Conservation (phyloP, 2,888 invertebrate species). For the Tetragonula carbonaria region DNA sequence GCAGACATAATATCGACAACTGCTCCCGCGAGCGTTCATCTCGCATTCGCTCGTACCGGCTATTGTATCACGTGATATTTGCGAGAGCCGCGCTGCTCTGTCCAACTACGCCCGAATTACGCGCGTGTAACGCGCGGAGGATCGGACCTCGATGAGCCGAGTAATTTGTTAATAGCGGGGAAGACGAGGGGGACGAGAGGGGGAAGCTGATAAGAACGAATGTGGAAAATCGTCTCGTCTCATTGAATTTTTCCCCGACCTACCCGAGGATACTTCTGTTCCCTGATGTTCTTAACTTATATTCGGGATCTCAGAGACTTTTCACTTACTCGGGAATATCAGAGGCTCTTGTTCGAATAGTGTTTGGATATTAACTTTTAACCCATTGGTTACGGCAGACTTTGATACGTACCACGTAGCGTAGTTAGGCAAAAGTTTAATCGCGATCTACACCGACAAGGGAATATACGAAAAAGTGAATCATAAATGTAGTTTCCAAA, state of each 20-base stretch:
- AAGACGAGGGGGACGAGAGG: background rate
- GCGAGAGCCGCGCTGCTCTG: conserved; percentile 34
- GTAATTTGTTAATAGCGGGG: conserved; percentile 42
- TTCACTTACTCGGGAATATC: too few species aligned
- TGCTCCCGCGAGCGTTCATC: conserved; percentile 57
- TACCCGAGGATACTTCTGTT: background rate
- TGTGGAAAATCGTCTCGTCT: background rate
- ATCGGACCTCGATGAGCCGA: conserved; percentile 32
- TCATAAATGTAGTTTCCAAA: too few species aligned
- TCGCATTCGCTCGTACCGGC: conserved; percentile 37
- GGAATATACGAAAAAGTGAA: too few species aligned
- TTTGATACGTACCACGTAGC: too few species aligned
- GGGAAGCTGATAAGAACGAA: background rate
- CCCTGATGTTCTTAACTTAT: background rate
- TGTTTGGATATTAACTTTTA: too few species aligned
- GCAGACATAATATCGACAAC: conserved; percentile 67
- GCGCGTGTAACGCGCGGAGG: conserved; percentile 16
- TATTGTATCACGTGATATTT: conserved; percentile 65
- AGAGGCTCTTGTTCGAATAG: too few species aligned
- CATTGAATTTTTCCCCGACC: background rate
- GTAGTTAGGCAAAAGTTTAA: too few species aligned
- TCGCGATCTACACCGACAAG: too few species aligned
- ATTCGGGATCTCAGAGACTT: background rate
- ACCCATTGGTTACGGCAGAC: too few species aligned
- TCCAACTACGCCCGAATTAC: conserved; percentile 24